Percentiles rank a stretch among this genome's conserved stretches.
Evolutionary conservation across 2,888 invertebrate species (phyloP).

Genomic region (Seira musarum): DNA sequence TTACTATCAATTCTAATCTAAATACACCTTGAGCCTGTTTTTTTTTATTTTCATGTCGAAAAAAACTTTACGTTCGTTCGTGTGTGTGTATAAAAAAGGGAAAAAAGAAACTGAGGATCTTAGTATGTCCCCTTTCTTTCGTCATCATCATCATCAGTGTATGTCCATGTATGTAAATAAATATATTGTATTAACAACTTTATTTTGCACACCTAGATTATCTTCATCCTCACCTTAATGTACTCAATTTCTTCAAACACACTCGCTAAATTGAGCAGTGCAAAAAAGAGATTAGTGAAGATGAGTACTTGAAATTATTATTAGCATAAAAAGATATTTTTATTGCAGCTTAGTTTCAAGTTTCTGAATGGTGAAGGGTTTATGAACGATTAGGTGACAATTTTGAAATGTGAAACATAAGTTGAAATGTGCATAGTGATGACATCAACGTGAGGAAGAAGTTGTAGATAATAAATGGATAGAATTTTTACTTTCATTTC

Average conservation of each 20-base stretch:
- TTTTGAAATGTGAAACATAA: not conserved
- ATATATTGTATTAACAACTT: constrained; percentile 50
- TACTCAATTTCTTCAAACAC: not conserved
- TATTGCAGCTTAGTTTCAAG: constrained; percentile 15
- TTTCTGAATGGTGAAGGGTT: constrained; percentile 1
- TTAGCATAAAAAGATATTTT: constrained; percentile 12
- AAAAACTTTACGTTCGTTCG: constrained; percentile 2
- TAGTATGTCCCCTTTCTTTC: constrained; percentile 59
- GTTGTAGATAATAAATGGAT: not conserved
- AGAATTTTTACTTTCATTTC: not conserved
- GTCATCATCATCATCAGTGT: constrained; percentile 44
- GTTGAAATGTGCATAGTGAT: not conserved
- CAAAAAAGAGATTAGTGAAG: constrained; percentile 3
- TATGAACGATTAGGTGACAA: not conserved
- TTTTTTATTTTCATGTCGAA: constrained; percentile 19
- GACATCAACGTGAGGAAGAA: not conserved
- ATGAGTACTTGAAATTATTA: not conserved
- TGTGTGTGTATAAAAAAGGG: constrained; percentile 26
- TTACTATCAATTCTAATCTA: constrained; percentile 45
- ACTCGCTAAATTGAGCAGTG: not conserved
- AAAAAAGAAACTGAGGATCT: constrained; percentile 22
- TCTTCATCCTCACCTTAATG: constrained; percentile 3
- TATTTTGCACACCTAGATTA: constrained; percentile 52
- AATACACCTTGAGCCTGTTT: constrained; percentile 60
- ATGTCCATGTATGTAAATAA: constrained; percentile 62